phyloP scores from a whole-genome alignment of 2,797 vertebrate genomes.

The Sebastes diploproa region DNA sequence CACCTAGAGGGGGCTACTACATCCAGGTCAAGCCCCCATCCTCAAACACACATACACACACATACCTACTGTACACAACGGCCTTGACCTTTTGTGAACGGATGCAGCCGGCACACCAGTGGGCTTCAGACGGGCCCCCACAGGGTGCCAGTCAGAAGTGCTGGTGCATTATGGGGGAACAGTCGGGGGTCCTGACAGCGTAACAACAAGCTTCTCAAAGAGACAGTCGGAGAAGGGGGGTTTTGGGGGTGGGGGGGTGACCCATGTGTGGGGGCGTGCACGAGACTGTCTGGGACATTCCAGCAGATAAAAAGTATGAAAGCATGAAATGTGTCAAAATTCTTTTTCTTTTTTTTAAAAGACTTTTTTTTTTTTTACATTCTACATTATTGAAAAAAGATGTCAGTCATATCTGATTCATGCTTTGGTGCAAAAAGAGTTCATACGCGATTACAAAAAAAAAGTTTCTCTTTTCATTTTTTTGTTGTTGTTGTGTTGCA shows the following conservation, averaged over 20 bases:
- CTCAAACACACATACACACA: not conserved
- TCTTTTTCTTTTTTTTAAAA: not conserved
- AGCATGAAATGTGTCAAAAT: not conserved
- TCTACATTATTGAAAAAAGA: not conserved
- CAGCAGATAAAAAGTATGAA: slow-evolving; percentile 23
- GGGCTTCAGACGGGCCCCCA: slow-evolving; percentile 28
- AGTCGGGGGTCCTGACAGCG: slow-evolving; percentile 44
- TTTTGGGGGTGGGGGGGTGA: not conserved
- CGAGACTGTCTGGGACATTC: slow-evolving; percentile 32
- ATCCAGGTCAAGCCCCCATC: slow-evolving; percentile 63
- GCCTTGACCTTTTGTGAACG: slow-evolving; percentile 13
- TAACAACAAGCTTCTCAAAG: slow-evolving; percentile 47
- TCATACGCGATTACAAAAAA: not conserved
- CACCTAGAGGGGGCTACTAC: slow-evolving; percentile 46
- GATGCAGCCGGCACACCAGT: not conserved
- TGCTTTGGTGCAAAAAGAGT: not conserved
- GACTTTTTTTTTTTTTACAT: not conserved
- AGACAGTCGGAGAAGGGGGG: not conserved
- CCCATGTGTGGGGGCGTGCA: not conserved
- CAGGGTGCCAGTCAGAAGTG: slow-evolving; percentile 30
- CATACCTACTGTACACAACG: not conserved
- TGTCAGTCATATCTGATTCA: slow-evolving; percentile 18
- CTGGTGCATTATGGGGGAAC: slow-evolving; percentile 61
- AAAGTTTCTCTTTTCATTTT: slow-evolving; percentile 15
- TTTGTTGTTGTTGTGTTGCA: slow-evolving; percentile 17